Base-by-base conservation (phyloP, 2,113 vertebrate species). In the Alethe diademata region DNA sequence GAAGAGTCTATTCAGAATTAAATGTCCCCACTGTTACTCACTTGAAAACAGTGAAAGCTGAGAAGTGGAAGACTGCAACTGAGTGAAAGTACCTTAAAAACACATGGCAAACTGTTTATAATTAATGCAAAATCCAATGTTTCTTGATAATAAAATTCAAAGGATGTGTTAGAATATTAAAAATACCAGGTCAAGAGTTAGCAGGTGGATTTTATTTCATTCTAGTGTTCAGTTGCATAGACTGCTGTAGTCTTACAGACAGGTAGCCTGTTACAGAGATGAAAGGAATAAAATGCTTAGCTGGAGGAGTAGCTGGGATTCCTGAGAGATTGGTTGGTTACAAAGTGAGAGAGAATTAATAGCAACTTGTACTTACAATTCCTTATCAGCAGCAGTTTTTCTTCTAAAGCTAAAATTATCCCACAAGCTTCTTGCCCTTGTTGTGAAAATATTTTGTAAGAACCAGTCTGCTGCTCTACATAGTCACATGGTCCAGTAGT, bases 401-500 rank as follows among this genome's bases (percentile, higher is more conserved):
- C 19, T 56, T 60, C n/a, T 57, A 66, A 61, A 36, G 8, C 3
- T 65, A 19, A 64, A 19, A 26, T 53, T 66, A 65, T 16, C 11
- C 12, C 8, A 47, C 16, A 29, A 28, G 3, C 3, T 72, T 31
- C 18, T 83, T 67, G 56, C 29, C 36, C 4, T 23, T 45, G 15
- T 17, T 76, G 57, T 48, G 62, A 74, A 78, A 42, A 51, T 18
- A 23, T 11, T 64, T 51, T 38, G 10, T 62, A 24, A 58, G 61
- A 35, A 24, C 4, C 17, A 29, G 7, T 47, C 35, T 81, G 17
- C 16, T 89, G 22, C 62, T 70, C 36, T 58, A 42, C 12, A 20
- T 5, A 1, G 11, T 36, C 42, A 43, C 1, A 1, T 45, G 35
- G 9, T 70, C 42, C 26, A 48, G 1, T 2, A 65, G 14, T 5